A percentile compares a stretch with the other conserved stretches of the same genome.
Evolutionary conservation across 2,797 vertebrate genomes (phyloP).

Genomic region (Myotis pilosus): DNA sequence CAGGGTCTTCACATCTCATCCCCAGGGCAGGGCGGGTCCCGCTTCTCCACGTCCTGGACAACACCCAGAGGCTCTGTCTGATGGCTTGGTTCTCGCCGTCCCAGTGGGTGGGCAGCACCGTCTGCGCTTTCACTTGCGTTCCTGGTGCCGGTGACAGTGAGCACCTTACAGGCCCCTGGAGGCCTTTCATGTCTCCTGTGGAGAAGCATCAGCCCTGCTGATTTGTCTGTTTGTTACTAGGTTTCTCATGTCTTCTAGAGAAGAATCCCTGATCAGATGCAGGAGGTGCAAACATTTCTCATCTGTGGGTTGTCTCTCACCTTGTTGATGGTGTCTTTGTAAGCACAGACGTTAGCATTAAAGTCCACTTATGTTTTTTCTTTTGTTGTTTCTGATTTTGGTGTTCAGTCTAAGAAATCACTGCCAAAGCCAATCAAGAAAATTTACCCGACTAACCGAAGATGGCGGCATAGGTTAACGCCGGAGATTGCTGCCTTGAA

Average conservation of each 20-base stretch:
- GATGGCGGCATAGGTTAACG: too few relatives aligned
- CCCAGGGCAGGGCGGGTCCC: too few relatives aligned
- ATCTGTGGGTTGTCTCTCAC: neutral
- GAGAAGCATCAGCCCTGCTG: neutral
- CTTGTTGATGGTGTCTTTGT: accelerated
- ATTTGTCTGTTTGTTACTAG: neutral
- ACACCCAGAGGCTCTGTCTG: too few relatives aligned
- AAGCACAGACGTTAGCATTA: accelerated
- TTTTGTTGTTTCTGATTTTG: accelerated
- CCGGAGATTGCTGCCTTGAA: too few relatives aligned
- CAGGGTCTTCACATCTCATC: too few relatives aligned
- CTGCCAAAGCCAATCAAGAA: accelerated
- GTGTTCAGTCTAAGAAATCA: too few relatives aligned
- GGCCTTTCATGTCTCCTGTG: too few relatives aligned
- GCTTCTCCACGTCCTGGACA: too few relatives aligned
- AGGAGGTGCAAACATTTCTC: neutral
- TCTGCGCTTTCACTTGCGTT: neutral
- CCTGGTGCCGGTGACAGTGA: neutral
- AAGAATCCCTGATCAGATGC: neutral
- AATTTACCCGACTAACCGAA: too few relatives aligned
- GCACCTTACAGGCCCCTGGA: too few relatives aligned
- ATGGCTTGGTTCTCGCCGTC: too few relatives aligned
- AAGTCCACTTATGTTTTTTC: neutral
- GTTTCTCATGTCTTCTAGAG: neutral
- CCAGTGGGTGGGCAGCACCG: neutral